These are phyloP conservation scores for Phragmatobia fuliginosa DNA, from an alignment of 2,888 invertebrate species.

Conservation along the genomic window DNA sequence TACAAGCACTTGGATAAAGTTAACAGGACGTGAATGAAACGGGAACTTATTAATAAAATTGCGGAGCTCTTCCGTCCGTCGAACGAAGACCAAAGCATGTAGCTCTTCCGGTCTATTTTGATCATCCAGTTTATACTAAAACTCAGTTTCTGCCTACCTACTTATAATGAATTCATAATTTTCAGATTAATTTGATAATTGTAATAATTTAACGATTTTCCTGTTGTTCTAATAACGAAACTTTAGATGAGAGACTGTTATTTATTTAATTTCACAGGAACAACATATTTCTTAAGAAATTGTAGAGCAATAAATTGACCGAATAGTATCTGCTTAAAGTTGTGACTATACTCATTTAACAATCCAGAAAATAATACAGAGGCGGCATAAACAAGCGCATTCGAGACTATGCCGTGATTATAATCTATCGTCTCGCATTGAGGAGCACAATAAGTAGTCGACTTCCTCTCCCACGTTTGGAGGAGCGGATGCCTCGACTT, in stretches of 20 bases:
- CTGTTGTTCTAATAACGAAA: neutral
- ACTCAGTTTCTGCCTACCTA: slow-evolving; percentile 59
- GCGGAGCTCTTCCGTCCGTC: slow-evolving; percentile 81
- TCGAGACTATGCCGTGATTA: slow-evolving; percentile 59
- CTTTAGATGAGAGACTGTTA: neutral
- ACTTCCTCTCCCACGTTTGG: slow-evolving; percentile 85
- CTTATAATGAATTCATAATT: slow-evolving; percentile 45
- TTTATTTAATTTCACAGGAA: slow-evolving; percentile 9
- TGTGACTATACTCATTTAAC: slow-evolving; percentile 44
- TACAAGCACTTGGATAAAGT: slow-evolving; percentile 60
- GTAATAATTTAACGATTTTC: neutral
- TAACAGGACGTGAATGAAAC: slow-evolving; percentile 80
- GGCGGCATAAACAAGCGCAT: slow-evolving; percentile 56
- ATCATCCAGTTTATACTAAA: slow-evolving; percentile 66
- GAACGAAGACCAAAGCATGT: slow-evolving; percentile 68
- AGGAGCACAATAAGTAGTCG: slow-evolving; percentile 84
- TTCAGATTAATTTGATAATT: neutral
- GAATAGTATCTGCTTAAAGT: slow-evolving; percentile 18
- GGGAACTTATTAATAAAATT: slow-evolving; percentile 84
- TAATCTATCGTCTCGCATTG: slow-evolving; percentile 81
- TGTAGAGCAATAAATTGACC: slow-evolving; percentile 18
- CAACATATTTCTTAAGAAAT: slow-evolving; percentile 24
- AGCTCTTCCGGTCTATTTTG: slow-evolving; percentile 76
- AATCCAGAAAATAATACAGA: slow-evolving; percentile 54
- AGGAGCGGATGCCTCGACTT: slow-evolving; percentile 78